Evolutionary conservation across 2,113 vertebrate genomes (phyloP).

Genomic region (Lepidothrix coronata): DNA sequence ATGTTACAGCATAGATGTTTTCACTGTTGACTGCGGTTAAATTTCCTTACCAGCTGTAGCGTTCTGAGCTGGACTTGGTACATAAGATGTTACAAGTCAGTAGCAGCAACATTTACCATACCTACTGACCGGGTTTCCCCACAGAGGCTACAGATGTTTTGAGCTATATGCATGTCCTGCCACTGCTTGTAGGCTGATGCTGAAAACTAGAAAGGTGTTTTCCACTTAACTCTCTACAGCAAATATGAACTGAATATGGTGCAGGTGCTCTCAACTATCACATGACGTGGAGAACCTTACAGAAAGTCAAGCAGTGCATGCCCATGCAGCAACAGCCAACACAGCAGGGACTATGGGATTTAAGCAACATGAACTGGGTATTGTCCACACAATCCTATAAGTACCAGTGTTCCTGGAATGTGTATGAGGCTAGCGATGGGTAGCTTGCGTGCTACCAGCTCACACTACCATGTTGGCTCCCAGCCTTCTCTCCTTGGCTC

Average conservation of each 20-base stretch:
- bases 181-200: not conserved
- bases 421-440: fast-evolving
- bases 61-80: not conserved
- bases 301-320: not conserved
- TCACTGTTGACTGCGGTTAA: fast-evolving
- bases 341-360: not conserved
- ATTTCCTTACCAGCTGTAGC: not conserved
- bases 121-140: not conserved
- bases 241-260: not conserved
- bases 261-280: not conserved
- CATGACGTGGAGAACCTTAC: fast-evolving
- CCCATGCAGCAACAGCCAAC: not conserved
- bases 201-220: not conserved
- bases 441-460: not conserved
- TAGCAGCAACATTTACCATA: not conserved
- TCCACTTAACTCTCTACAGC: not conserved
- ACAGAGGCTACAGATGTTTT: not conserved
- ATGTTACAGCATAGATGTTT: not conserved
- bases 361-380: not conserved
- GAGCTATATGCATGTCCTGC: not conserved
- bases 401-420: not conserved
- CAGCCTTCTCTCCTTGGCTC: not conserved
- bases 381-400: fast-evolving
- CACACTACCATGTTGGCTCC: fast-evolving
- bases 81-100: not conserved